Base-by-base conservation (phyloP, 2,888 invertebrate genomes). In the Pomacea canaliculata region DNA sequence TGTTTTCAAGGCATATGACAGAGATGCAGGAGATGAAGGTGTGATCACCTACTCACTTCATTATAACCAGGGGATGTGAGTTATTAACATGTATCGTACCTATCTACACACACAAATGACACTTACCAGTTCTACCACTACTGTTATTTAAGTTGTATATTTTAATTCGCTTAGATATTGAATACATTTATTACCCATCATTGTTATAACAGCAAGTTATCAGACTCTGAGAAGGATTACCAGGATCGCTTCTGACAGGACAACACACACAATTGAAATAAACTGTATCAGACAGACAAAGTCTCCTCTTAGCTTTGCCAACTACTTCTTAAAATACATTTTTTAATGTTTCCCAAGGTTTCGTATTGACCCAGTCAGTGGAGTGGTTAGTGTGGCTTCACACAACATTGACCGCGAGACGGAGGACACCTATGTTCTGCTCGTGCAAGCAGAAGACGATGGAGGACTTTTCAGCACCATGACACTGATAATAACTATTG, bases 371-470 rank as follows among this genome's bases (percentile, higher is more conserved):
- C 91, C 92, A 1, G 91, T 92, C 1, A 91, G 92, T 13, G 96
- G 96, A 0, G 94, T 94, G 12, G 89, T 96, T 12, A 94, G 92
- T 77, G 93, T 95, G 0, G 92, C 70, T 9, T 83, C 82, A 49
- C 74, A 27, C 23, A 76, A 73, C 9, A 90, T 96, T 70, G 96
- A 96, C 87, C 95, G 95, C 86, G 96, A 96, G 88, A 93, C 93
- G 18, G 95, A 95, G 83, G 94, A 94, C 84, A 94, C 94, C 74
- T 96, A 95, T 82, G 95, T 95, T 76, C 90, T 96, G 76, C 95
- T 95, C 0, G 92, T 95, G 76, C 94, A 95, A 79, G 96, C 96
- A 0, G 93, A 93, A 80, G 96, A 97, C 87, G 95, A 95, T 0
- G 96, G 96, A 0, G 95, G 94, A 0, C 82, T 86, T 27, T 80